Evolutionary conservation across 1,140 invertebrate species (phyloP).

Genomic region (Nasonia giraulti): DNA sequence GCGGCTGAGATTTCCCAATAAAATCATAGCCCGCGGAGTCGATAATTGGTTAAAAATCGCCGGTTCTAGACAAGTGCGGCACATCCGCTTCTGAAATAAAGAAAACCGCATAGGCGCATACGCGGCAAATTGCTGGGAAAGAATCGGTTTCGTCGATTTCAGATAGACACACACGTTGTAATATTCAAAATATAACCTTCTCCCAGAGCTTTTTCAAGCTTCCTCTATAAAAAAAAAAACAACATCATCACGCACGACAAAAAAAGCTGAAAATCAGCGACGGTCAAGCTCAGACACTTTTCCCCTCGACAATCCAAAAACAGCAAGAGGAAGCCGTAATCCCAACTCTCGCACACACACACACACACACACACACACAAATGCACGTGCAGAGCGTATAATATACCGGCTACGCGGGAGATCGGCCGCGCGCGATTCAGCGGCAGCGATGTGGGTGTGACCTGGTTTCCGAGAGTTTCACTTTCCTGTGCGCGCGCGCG

Average conservation of each 20-base stretch:
- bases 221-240: too few relatives aligned
- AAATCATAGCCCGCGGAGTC: neutral
- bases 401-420: constrained; percentile 27
- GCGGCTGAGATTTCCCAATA: neutral
- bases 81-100: constrained; percentile 1
- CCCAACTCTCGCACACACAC: neutral
- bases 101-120: neutral
- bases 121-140: neutral
- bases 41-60: neutral
- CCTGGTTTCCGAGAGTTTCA: constrained; percentile 75
- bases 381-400: neutral
- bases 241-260: neutral
- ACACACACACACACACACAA: too few relatives aligned
- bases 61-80: neutral
- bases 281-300: constrained; percentile 35
- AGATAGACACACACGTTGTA: too few relatives aligned
- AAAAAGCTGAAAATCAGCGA: constrained; percentile 41
- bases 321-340: neutral
- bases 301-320: neutral
- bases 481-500: constrained; percentile 67
- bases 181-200: too few relatives aligned
- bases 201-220: too few relatives aligned
- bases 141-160: too few relatives aligned
- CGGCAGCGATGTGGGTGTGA: constrained; percentile 73
- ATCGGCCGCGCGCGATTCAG: constrained; percentile 61